Base-by-base conservation (phyloP, 2,113 vertebrate species). In the Tragelaphus scriptus region DNA sequence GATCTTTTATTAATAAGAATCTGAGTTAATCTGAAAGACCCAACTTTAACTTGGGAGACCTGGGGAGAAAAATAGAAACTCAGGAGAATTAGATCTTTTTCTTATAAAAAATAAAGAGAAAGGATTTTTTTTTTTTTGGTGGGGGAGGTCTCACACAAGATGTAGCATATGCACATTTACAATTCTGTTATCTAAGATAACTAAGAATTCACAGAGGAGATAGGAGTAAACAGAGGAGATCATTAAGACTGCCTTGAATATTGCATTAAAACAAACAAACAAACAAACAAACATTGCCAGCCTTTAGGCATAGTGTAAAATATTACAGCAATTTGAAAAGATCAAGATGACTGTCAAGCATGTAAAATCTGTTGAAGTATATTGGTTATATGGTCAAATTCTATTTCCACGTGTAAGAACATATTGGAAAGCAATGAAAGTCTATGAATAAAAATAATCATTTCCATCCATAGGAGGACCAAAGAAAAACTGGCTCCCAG, bases 331-430 rank as follows among this genome's bases (percentile, higher is more conserved):
- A 90, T 95, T 97, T 95, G 1, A 53, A 97, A 91, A 89, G 32
- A 97, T 97, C 94, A 91, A 97, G 61, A 87, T 53, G 97, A 14
- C 8, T 88, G 71, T 53, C 93, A 85, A 65, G 79, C 61, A 87
- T 91, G 21, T 87, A 93, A 93, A 96, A 94, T 71, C n/a, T 68
- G 61, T 75, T 96, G 85, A 65, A 23, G 88, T 89, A 63, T 47
- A 92, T 58, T 95, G 30, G 25, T 17, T 75, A 55, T 87, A 89
- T 65, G 7, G 90, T 93, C 40, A 97, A 79, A 75, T 95, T 88
- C 21, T 30, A 91, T 87, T 92, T 23, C 80, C 30, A 82, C 10
- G 30, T 92, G n/a, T 91, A 89, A 79, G 23, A 90, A 90, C 84
- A 65, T 94, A 91, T 79, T 82, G 65, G 26, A 94, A 96, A 96